Base-by-base conservation (phyloP, 2,888 invertebrate species). In the Sialis lutaria region DNA sequence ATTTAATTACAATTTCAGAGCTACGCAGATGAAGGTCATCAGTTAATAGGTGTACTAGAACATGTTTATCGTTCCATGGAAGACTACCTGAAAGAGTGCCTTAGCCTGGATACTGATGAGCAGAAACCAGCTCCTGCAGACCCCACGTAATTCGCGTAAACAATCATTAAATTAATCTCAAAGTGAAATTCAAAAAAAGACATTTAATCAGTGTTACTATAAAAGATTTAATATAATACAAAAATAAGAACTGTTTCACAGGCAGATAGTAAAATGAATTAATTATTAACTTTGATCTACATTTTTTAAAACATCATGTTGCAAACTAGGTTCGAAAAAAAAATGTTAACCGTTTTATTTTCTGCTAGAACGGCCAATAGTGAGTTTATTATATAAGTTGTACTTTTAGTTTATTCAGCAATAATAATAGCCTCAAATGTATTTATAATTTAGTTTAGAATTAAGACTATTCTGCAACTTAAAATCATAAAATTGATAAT, bases 21-120 rank as follows among this genome's bases (percentile, higher is more conserved):
- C 54, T 93, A 93, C 64, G 88, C 91, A 45, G 89, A 92, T 64
- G 89, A 91, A 68, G 88, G 87, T 51, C 91, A 92, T 67, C 78
- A 82, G 56, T 69, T 92, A 52, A 70, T 72, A 55, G 89, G 89
- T 49, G 90, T 89, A 52, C 76, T 87, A 58, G 87, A 88, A 64
- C 92, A 93, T 70, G 82, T 90, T 55, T 91, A 91, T 68, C 77
- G 83, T 60, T 89, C 89, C 56, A 89, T 92, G 88, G 91, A 91
- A 70, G 83, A 89, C 69, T 92, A 82, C 70, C 79, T 92, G 65
- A 77, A 83, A 64, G 82, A 88, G 73, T 89, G 89, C 76, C 82
- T 88, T 70, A 83, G 82, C 65, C 75, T 89, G 67, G 88, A 88
- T 69, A 79, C 82, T 50, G 81, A 81, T 62, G 79, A 80, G 61